A percentile compares a stretch with the other conserved stretches of the same genome.
Conservation (phyloP, 2,797 vertebrate species). For the Helostoma temminkii region DNA sequence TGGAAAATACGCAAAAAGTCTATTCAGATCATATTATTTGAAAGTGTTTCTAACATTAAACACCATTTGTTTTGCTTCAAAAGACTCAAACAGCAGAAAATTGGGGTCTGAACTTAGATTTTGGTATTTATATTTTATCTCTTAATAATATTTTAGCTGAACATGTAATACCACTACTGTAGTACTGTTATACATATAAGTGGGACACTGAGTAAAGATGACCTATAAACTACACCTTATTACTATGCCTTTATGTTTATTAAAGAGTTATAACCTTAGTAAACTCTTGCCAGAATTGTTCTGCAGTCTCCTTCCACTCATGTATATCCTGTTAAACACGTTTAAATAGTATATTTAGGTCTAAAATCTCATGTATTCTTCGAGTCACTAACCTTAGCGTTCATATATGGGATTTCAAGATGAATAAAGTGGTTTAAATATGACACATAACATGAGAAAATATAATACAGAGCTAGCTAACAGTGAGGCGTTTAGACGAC, state of each 20-base stretch:
- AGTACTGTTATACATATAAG: not conserved
- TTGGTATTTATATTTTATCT: not conserved
- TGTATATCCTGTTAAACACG: not conserved
- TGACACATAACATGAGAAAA: not conserved
- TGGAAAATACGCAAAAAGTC: no score
- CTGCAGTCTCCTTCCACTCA: not conserved
- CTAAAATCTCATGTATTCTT: not conserved
- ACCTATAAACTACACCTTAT: not conserved
- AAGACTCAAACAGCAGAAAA: not conserved
- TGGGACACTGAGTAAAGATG: not conserved
- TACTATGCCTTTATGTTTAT: not conserved
- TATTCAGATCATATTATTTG: no score
- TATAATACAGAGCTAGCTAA: constrained; percentile 5
- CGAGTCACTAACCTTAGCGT: not conserved
- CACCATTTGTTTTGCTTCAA: no score
- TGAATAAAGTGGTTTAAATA: not conserved
- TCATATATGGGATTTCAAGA: no score
- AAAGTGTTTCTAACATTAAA: no score
- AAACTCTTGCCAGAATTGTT: no score
- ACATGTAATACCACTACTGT: not conserved
- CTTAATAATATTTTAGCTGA: not conserved
- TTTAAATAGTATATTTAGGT: not conserved
- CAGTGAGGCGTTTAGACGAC: not conserved
- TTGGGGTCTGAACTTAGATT: not conserved
- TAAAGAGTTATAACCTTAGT: not conserved